Base-by-base conservation (phyloP, 2,888 invertebrate genomes). In the Malthinus flaveolus region DNA sequence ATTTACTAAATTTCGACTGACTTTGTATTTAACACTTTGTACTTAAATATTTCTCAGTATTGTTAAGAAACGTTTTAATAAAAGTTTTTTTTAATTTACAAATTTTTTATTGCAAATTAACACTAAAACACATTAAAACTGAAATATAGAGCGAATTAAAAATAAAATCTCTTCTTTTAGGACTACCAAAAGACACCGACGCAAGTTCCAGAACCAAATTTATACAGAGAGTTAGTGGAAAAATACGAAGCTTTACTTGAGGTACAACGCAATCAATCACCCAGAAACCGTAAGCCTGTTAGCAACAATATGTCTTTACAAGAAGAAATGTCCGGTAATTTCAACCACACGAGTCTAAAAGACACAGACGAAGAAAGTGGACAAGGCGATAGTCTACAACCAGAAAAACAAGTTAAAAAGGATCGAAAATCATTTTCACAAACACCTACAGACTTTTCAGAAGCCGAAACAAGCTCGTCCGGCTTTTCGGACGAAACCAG, bases 221-320 rank as follows among this genome's bases (percentile, higher is more conserved):
- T 90, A 0, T 93, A 92, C 78, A 84, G 89, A 72, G 89, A 88
- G 55, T 81, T 93, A 67, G 91, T 92, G 49, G 90, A 91, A 75
- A 93, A 93, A 75, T 93, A 92, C 75, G 91, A 93, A 78, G 91
- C 91, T 31, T 80, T 93, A 50, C 79, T 91, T 32, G 89, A 90
- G 74, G 88, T 91, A 36, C 90, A 91, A 72, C 80, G 87, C 63
- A 84, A 85, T 56, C 62, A 59, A 50, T 48, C 64, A 56, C 59
- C 56, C 59, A 73, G 60, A 65, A 73, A 61, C 64, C 57, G 44
- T n/a, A 62, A 62, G 49, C 15, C 46, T 15, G 75, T 77, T 65
- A 76, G 78, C 52, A 79, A 80, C 36, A 23, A 5, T 23, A 69
- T 83, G 53, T 83, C 84, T 7, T 80, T 88, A 7, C 89, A 89